Base-by-base conservation (phyloP, 2,113 vertebrate species). In the Bubalus kerabau region DNA sequence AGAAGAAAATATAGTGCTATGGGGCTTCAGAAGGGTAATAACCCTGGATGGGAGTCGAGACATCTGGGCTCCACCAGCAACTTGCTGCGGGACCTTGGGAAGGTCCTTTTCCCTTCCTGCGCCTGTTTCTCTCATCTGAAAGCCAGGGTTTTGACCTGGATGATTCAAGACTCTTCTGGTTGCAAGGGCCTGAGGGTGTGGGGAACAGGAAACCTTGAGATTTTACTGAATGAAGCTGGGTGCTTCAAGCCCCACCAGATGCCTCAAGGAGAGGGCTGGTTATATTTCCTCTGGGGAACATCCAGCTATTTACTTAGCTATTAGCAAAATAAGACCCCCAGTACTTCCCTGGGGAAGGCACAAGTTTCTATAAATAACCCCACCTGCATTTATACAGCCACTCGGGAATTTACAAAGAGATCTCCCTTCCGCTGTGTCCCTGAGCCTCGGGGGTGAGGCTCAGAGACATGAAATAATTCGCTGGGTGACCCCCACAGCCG, bases 391-490 rank as follows among this genome's bases (percentile, higher is more conserved):
- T n/a, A 43, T 11, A 14, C 30, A 57, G 60, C 48, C 30, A 54
- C 54, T 32, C 9, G 1, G 36, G 60, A 48, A 48, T 82, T 80
- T 16, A 81, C 11, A 67, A 15, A 93, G 64, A 67, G 67, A 87
- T 87, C 76, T 48, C 81, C 32, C 36, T 74, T 43, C n/a, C 9
- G 26, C 11, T 7, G 19, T 13, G 30, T 32, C 48, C 80, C 16
- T 7, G 32, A 13, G 46, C 17, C 32, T 50, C 3, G 0, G 23
- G 82, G 80, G 59, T 10, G 9, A 59, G 76, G 88, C 52, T 74
- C 15, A 52, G 40, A 67, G 74, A 57, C 0, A 0, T 15, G 56
- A 86, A 56, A 40, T 46, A 2, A 36, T 62, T 57, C 0, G 50
- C n/a, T 60, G 13, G 40, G 52, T 6, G 74, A 76, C 67, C n/a